These are phyloP conservation scores for Trissolcus japonicus DNA, from an alignment of 2,888 invertebrate species.

Conservation along the genomic window DNA sequence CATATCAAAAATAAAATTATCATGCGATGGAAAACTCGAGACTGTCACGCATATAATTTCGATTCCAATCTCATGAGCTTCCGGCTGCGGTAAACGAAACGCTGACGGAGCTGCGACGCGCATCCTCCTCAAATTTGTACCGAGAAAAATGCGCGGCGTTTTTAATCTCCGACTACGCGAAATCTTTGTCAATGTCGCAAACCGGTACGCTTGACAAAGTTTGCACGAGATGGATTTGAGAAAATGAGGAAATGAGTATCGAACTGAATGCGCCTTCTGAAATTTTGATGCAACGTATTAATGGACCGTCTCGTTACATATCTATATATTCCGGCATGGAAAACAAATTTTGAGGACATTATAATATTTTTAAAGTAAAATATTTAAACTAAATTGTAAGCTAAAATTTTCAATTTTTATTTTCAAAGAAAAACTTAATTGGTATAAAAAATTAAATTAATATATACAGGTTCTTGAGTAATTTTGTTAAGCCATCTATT, in stretches of 20 bases:
- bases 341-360: constrained; percentile 16
- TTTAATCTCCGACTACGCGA: constrained; percentile 34
- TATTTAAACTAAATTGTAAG: too few species aligned
- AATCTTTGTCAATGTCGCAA: constrained; percentile 28
- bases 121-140: constrained; percentile 17
- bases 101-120: constrained; percentile 15
- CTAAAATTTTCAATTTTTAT: too few species aligned
- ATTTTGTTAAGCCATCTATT: too few species aligned
- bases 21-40: constrained; percentile 36
- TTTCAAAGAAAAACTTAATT: too few species aligned
- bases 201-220: constrained; percentile 15
- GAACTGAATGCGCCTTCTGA: constrained; percentile 14
- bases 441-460: too few species aligned
- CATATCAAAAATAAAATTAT: constrained; percentile 50
- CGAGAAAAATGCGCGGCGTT: constrained; percentile 15
- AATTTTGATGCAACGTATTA: constrained; percentile 29
- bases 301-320: constrained; percentile 8
- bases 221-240: constrained; percentile 21
- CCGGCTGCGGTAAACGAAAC: constrained; percentile 25
- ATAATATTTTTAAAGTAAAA: too few species aligned
- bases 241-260: constrained; percentile 31
- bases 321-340: not conserved
- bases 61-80: constrained; percentile 46
- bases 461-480: too few species aligned
- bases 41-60: constrained; percentile 51